These are phyloP conservation scores for Stigmatopora argus DNA, from an alignment of 2,113 vertebrate genomes.

Conservation along the genomic window DNA sequence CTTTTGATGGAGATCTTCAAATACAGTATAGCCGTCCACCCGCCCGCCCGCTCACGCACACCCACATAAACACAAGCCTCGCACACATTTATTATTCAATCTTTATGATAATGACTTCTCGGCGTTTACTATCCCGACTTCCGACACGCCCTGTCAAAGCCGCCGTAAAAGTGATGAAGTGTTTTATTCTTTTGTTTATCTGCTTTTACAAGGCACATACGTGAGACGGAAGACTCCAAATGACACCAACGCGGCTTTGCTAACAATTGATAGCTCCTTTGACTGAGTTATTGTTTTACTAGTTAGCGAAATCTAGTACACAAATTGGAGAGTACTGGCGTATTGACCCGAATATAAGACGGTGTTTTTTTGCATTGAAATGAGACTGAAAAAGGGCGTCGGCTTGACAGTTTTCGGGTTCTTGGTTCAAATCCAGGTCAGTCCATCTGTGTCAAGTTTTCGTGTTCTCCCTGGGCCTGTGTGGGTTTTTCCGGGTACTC, in stretches of 20 bases:
- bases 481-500: no score
- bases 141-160: neutral
- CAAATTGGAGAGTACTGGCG: no score
- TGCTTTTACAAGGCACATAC: neutral
- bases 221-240: neutral
- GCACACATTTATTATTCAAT: neutral
- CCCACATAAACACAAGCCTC: neutral
- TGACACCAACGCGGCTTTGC: neutral
- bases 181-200: neutral
- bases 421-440: no score
- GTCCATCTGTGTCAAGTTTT: no score
- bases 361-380: no score
- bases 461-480: no score
- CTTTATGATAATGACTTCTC: slow-evolving; percentile 8
- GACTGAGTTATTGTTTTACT: neutral
- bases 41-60: neutral
- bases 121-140: neutral
- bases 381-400: no score
- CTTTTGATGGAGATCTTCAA: slow-evolving; percentile 6
- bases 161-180: neutral
- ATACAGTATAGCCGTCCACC: neutral
- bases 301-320: neutral
- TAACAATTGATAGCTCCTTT: neutral
- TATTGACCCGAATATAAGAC: no score
- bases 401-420: no score